phyloP scores from a whole-genome alignment of 2,113 vertebrate genomes.

The Symphodus melops region DNA sequence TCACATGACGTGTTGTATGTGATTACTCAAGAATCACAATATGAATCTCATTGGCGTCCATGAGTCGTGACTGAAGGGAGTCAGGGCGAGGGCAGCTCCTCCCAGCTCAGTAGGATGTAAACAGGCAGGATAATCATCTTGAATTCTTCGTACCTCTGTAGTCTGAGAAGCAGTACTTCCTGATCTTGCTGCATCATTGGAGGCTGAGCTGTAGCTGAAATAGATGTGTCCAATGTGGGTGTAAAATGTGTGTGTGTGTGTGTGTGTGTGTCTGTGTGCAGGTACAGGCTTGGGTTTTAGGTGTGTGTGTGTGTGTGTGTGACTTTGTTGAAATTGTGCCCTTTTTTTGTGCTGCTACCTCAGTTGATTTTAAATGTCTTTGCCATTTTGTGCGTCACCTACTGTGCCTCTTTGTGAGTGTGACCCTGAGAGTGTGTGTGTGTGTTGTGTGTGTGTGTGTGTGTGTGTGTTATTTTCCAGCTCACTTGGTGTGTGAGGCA shows the following conservation, averaged over 20 bases:
- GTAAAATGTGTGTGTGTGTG: conserved; percentile 9
- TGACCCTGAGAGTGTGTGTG: conserved; percentile 16
- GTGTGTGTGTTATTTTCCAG: conserved; percentile 52
- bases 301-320: conserved; percentile 2
- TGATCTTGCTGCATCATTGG: conserved; percentile 52
- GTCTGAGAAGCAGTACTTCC: conserved; percentile 31
- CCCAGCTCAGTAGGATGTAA: not conserved
- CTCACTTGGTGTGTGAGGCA: conserved; percentile 49
- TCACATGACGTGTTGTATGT: no score
- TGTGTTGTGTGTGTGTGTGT: conserved; percentile 26
- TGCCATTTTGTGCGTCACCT: conserved; percentile 35
- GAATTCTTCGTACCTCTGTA: conserved; percentile 41
- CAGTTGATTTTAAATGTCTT: conserved; percentile 50
- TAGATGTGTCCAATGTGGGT: not conserved
- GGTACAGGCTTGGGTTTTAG: not conserved
- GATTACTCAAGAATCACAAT: no score
- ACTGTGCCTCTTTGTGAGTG: not conserved
- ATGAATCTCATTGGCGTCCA: no score
- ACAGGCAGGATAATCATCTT: conserved; percentile 46
- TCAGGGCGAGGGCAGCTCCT: no score
- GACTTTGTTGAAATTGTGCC: conserved; percentile 35
- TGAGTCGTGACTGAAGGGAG: no score
- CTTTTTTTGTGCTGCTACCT: conserved; percentile 19
- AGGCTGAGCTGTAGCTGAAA: conserved; percentile 18
- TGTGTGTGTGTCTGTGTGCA: conserved; percentile 2